Percentiles rank a stretch among this genome's conserved stretches.
Conservation (phyloP, 2,888 invertebrate species). For the Thecophora atra region DNA sequence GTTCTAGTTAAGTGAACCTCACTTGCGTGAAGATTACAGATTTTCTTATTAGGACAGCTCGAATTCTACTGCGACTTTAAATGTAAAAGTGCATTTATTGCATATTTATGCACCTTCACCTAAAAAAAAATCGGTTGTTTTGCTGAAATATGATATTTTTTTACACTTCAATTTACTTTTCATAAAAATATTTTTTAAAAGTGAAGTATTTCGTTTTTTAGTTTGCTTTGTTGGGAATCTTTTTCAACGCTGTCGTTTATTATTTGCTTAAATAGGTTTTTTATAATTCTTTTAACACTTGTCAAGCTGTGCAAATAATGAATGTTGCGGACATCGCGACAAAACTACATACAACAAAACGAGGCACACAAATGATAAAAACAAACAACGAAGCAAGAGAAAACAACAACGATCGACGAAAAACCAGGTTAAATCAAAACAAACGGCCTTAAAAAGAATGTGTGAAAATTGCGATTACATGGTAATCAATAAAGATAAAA, state of each 20-base stretch:
- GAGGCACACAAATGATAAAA: neutral
- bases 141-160: no score
- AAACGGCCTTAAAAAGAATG: slow-evolving; percentile 24
- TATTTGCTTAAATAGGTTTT: neutral
- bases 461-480: slow-evolving; percentile 22
- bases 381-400: neutral
- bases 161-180: no score
- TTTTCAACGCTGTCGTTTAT: neutral
- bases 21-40: no score
- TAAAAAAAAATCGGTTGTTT: no score
- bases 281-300: neutral
- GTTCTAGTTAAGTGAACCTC: no score
- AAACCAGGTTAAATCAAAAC: neutral
- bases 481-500: slow-evolving; percentile 13
- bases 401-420: neutral
- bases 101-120: no score
- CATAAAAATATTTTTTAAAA: no score
- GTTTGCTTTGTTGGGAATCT: neutral
- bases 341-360: neutral
- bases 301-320: slow-evolving; percentile 6
- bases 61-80: no score
- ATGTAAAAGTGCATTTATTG: no score
- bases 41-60: no score
- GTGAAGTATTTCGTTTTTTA: neutral
- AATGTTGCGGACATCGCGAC: neutral